These are phyloP conservation scores for Invenusta paracnida DNA, from an alignment of 2,888 invertebrate genomes.

Conservation along the genomic window DNA sequence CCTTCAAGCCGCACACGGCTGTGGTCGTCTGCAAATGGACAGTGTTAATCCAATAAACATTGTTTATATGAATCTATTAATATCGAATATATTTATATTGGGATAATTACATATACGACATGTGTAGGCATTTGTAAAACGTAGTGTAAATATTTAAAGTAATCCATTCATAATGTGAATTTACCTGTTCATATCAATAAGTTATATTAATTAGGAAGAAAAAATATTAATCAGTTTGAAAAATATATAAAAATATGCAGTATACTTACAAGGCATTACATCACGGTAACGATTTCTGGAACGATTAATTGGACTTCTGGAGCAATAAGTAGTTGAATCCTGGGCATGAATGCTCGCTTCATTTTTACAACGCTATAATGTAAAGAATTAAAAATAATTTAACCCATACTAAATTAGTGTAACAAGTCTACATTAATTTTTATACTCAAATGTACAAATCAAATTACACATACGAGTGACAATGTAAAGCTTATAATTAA, in stretches of 20 bases:
- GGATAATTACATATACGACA: too few relatives aligned
- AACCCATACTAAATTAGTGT: too few relatives aligned
- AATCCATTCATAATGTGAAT: too few relatives aligned
- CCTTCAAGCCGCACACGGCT: constrained; percentile 14
- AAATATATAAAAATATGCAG: too few relatives aligned
- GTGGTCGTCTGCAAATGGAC: not conserved
- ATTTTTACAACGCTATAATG: not conserved
- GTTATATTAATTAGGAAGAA: too few relatives aligned
- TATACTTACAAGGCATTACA: not conserved
- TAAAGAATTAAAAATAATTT: not conserved
- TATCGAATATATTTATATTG: not conserved
- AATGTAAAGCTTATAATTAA: not conserved
- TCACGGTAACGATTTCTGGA: not conserved
- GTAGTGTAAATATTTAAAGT: too few relatives aligned
- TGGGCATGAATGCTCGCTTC: not conserved
- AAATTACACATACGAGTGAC: not conserved
- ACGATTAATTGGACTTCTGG: not conserved
- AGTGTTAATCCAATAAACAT: too few relatives aligned
- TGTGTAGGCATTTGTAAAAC: too few relatives aligned
- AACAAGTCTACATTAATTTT: too few relatives aligned
- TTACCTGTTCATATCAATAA: too few relatives aligned
- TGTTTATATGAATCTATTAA: too few relatives aligned
- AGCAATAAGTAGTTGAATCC: not conserved
- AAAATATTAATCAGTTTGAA: too few relatives aligned
- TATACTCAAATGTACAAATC: not conserved